These are phyloP conservation scores for Hormaphis cornu DNA, from an alignment of 1,140 invertebrate genomes.

Conservation along the genomic window DNA sequence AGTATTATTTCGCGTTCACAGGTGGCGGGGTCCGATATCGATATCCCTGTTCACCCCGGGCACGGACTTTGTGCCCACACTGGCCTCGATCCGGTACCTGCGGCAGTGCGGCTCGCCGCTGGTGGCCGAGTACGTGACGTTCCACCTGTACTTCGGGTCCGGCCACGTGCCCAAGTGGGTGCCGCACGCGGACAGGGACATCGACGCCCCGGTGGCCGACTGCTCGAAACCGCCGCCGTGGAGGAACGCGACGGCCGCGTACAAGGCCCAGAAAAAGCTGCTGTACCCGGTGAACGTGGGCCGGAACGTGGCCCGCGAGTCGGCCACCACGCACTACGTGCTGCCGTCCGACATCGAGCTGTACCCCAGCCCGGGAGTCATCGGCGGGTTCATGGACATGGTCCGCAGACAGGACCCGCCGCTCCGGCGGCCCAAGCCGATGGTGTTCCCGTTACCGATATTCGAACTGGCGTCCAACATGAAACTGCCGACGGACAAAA, in stretches of 20 bases:
- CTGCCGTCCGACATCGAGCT: slow-evolving; percentile 80
- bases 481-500: slow-evolving; percentile 44
- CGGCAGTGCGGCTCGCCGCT: slow-evolving; percentile 51
- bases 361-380: slow-evolving; percentile 71
- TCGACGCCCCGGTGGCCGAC: slow-evolving; percentile 47
- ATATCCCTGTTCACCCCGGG: slow-evolving; percentile 60
- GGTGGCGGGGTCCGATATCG: slow-evolving; percentile 58
- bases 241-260: slow-evolving; percentile 54
- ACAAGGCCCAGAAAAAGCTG: slow-evolving; percentile 67
- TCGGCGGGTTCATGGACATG: slow-evolving; percentile 69
- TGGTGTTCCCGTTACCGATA: slow-evolving; percentile 70
- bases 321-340: slow-evolving; percentile 70
- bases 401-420: slow-evolving; percentile 59
- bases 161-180: slow-evolving; percentile 71
- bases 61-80: slow-evolving; percentile 50
- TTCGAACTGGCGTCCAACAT: slow-evolving; percentile 69
- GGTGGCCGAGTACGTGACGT: slow-evolving; percentile 65
- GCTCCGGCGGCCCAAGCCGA: slow-evolving; percentile 55
- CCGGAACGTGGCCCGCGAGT: slow-evolving; percentile 71
- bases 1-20: not conserved
- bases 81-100: slow-evolving; percentile 51
- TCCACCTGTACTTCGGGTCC: slow-evolving; percentile 76
- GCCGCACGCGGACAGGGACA: slow-evolving; percentile 56
- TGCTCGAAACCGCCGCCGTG: slow-evolving; percentile 60
- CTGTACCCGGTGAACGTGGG: slow-evolving; percentile 82